Base-by-base conservation (phyloP, 2,888 invertebrate genomes). In the Dolichopus griseipennis region DNA sequence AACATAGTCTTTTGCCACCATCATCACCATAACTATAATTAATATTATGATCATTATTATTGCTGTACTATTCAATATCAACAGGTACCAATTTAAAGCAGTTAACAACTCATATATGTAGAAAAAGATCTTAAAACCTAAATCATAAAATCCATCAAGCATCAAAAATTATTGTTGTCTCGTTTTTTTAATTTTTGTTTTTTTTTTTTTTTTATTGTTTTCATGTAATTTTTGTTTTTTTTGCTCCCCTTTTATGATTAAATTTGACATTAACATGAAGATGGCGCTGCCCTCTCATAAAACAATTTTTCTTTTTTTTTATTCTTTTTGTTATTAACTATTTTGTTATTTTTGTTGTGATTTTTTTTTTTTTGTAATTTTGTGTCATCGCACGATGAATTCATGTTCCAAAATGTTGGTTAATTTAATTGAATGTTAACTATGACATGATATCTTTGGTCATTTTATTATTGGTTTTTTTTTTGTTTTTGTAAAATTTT, bases 111-210 rank as follows among this genome's bases (percentile, higher is more conserved):
- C 52, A 52, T 52, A n/a, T 52, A 52, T 18, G 52, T 41, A 52
- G n/a, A 52, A 52, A 52, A 52, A 52, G 18, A 12, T 52, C 18
- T 52, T 2, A 18, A 52, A 52, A 52, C 52, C 52, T 52, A 52
- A 52, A 52, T 52, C 52, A 52, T 52, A 52, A 52, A 52, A 52
- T 52, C 52, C 52, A 52, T 52, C 52, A 52, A 52, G 52, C 52
- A 52, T 52, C 52, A 52, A 52, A 52, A 52, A 52, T 52, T 52
- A n/a, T 52, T 52, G 52, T 52, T 52, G 52, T 52, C 52, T 52
- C 12, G 5, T 18, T 52, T 52, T 52, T 52, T 12, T 52, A 12
- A 15, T 52, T 52, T 52, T 52, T 52, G 2, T 6, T 52, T 4
- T 2, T 52, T 52, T 52, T 52, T n/a, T 1, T 52, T 52, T 15